Base-by-base conservation (phyloP, 2,797 vertebrate genomes). In the Cyclopterus lumpus region DNA sequence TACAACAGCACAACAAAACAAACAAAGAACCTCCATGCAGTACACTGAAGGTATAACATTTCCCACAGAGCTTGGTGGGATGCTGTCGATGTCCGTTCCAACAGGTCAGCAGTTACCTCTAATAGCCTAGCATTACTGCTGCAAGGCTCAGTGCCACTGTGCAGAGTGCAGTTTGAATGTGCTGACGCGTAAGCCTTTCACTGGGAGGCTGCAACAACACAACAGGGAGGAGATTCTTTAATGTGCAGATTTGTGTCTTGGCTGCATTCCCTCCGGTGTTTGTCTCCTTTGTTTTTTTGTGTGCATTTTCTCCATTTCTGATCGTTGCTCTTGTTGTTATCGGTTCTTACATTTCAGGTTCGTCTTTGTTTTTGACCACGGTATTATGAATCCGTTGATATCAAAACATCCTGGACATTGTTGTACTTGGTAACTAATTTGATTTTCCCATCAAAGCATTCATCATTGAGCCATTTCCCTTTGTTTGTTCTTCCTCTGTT, bases 31-130 rank as follows among this genome's bases (percentile, higher is more conserved):
- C 9, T 80, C 36, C 6, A 54, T 40, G 71, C 38, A 64, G 58
- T 24, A 10, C 12, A 42, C 57, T 2, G 59, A 51, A 49, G 55
- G 60, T 49, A 32, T 75, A 53, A 76, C 42, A 68, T 54, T 61
- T 65, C 79, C 60, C 53, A 46, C 26, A 28, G 53, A 53, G 72
- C 51, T 75, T 38, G 58, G 71, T 75, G 48, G 62, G 71, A 60
- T 22, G 77, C 67, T 76, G 73, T 78, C 65, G 62, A 75, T 71
- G 77, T 61, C 74, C 11, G 65, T 67, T 89, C 70, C 75, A 75
- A 66, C 81, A 89, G 83, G 77, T 88, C 87, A 87, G 86, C 86
- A 87, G 80, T 84, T 81, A 76, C 81, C 59, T 73, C 75, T 77
- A 85, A 85, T 69, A 85, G 79, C 74, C 40, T 15, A 46, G 67